Percentiles rank a stretch among this genome's conserved stretches.
Evolutionary conservation across 2,888 invertebrate species (phyloP).

Genomic region (Belgica antarctica): DNA sequence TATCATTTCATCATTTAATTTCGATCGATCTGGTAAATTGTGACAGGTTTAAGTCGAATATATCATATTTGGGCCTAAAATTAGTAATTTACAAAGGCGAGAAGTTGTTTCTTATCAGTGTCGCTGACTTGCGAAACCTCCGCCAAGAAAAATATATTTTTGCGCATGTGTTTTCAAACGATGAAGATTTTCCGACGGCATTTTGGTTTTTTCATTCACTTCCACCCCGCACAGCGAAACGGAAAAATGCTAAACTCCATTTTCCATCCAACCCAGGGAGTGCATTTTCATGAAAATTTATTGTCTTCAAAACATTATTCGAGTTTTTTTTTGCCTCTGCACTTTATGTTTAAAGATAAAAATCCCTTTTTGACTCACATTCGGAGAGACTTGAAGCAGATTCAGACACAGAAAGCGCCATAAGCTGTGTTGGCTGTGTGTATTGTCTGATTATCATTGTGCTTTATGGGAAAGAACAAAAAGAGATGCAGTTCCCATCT

Average conservation of each 20-base stretch:
- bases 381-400: neutral
- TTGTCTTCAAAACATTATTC: neutral
- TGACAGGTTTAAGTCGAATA: conserved; percentile 32
- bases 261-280: neutral
- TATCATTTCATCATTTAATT: neutral
- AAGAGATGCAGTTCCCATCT: neutral
- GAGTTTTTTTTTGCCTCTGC: neutral
- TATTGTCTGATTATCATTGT: conserved; percentile 27
- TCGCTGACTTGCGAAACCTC: neutral
- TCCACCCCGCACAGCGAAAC: neutral
- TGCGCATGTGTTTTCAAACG: neutral
- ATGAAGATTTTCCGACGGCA: neutral
- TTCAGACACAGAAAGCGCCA: neutral
- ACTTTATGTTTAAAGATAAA: neutral
- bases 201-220: neutral
- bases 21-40: conserved; percentile 10
- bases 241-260: neutral
- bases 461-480: neutral
- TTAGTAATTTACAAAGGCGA: conserved; percentile 17
- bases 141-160: neutral
- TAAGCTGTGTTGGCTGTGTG: neutral
- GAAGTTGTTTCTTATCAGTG: conserved; percentile 9
- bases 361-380: neutral
- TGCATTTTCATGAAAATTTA: conserved; percentile 30
- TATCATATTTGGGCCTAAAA: conserved; percentile 13